These are phyloP conservation scores for Globicephala melas DNA, from an alignment of 2,113 vertebrate genomes.

Conservation along the genomic window DNA sequence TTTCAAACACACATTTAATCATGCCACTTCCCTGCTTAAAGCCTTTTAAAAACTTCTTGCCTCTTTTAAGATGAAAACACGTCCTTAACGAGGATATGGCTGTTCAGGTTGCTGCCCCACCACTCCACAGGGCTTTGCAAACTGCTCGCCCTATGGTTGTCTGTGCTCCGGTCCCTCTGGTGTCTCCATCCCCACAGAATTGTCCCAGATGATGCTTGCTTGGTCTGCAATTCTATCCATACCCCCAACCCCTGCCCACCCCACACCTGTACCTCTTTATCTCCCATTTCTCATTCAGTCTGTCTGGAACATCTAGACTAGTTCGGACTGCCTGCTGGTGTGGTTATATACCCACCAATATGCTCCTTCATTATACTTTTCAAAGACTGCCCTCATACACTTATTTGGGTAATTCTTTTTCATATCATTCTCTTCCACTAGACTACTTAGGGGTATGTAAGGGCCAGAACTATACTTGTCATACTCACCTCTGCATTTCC, in stretches of 20 bases:
- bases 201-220: fast-evolving
- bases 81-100: not conserved
- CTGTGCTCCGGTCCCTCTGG: not conserved
- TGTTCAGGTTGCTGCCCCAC: not conserved
- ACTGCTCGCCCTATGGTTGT: fast-evolving
- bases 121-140: not conserved
- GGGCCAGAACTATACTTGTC: not conserved
- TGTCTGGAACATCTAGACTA: not conserved
- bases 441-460: not conserved
- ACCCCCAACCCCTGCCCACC: no score
- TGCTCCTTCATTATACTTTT: not conserved
- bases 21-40: not conserved
- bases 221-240: not conserved
- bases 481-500: not conserved
- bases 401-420: not conserved
- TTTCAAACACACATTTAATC: not conserved
- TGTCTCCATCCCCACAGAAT: fast-evolving
- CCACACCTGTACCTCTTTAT: not conserved
- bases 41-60: not conserved
- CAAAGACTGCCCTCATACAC: not conserved
- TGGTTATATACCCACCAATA: not conserved
- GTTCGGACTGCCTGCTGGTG: not conserved
- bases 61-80: not conserved
- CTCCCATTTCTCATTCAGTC: not conserved
- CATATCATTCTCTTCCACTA: not conserved